Evolutionary conservation across 2,797 vertebrate species (phyloP), one percentile per base, ranked within the genome.

Genomic region (Gobio occitaniae): DNA sequence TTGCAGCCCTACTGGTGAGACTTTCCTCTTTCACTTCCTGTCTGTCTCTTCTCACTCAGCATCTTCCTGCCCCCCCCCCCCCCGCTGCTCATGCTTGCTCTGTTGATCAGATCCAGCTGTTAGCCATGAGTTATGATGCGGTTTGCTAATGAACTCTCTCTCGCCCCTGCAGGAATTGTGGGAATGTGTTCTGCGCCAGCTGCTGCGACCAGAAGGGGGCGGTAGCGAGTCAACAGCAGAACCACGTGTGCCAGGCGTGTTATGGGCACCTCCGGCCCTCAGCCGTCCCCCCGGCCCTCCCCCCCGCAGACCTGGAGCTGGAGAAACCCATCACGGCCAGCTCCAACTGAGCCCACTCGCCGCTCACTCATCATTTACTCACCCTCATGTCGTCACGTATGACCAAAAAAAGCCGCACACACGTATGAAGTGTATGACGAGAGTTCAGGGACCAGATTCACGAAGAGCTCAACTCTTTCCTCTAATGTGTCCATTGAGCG

Each of bases 191-290:
- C 95, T 99, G 98, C 88, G 95, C 97, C 95, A 99, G 96, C 91
- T 99, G 98, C 90, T 99, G 98, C 81, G 97, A 99, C 93, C 98
- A 99, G 97, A 99, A 99, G 96, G 96, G 97, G 90, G 97, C 97
- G 1, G 97, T 97, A 92, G 96, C 97, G 85, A 99, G 96, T 90
- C 98, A 99, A 94, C 98, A 98, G 94, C 97, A 97, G 86, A 98
- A 94, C 93, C 95, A 96, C 9, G 96, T 98, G 85, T 99, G 98
- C 90, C 98, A 97, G 91, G 95, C 93, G 87, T 99, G 98, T 95
- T 98, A 96, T 90, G 94, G 96, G 92, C 97, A 92, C 94, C 95
- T 99, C 74, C 96, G 96, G 16, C 68, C 86, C 10, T 80, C 87
- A 0, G 36, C 87, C 0, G 87, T 88, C 86, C 96, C 96, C 32